Base-by-base conservation (phyloP, 1,140 invertebrate species). In the Zaprionus capensis region DNA sequence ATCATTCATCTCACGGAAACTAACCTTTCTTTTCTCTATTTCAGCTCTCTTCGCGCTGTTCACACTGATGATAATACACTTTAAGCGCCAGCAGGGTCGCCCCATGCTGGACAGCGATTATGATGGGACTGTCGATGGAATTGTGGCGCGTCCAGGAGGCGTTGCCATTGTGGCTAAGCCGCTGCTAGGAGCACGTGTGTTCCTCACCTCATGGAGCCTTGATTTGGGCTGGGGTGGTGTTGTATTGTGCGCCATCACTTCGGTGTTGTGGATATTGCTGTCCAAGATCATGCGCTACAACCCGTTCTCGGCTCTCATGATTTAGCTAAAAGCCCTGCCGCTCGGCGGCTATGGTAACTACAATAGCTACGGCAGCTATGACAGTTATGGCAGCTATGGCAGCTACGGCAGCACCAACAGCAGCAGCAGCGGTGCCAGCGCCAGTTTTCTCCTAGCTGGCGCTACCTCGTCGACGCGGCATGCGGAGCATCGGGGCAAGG, bases 281-380 rank as follows among this genome's bases (percentile, higher is more conserved):
- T 97, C 97, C 15, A 97, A 97, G 93, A 96, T 98, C 72, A 97
- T 98, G 97, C 94, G 97, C 80, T 97, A 97, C 92, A 97, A 96
- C 93, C 96, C 96, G 6, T 95, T 97, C 84, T 95, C 95, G 2
- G 94, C 95, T 55, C 95, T 96, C 94, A 94, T 96, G 78, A 94
- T 95, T 93, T 95, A 95, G 87, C 87, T 84, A 91, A 91, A 90
- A 82, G 86, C 86, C 73, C 55, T 86, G 86, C 86, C 86, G 86
- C 81, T 91, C 82, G 82, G 82, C 82, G 86, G 75, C 62, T 90
- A 82, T 70, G 82, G 79, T 57, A 82, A 76, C 76, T 84, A 86
- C 53, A 68, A 71, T 22, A 76, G 78, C 49, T 78, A 80, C 34
- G 77, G 61, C 56, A 80, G 75, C 58, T 90, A 82, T 67, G 85